phyloP scores from a whole-genome alignment of 2,888 invertebrate species.

The Diaprepes abbreviatus region DNA sequence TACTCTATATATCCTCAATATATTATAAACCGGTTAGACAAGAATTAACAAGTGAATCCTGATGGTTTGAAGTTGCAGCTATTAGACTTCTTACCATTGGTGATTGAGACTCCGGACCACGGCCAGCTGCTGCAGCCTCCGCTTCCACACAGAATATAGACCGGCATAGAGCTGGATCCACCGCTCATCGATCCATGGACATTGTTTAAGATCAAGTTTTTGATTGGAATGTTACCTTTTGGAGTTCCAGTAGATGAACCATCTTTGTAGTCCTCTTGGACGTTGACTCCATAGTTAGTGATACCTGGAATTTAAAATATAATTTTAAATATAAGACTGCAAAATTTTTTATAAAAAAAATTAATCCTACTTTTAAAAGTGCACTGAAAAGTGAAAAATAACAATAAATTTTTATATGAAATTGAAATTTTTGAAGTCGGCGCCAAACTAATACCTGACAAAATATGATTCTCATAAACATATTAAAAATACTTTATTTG shows the following conservation, averaged over 20 bases:
- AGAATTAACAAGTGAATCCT: slow-evolving; percentile 40
- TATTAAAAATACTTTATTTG: too few relatives aligned
- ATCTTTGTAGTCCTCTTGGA: slow-evolving; percentile 51
- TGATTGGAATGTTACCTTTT: slow-evolving; percentile 51
- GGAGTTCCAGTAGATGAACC: slow-evolving; percentile 47
- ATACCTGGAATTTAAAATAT: slow-evolving; percentile 47
- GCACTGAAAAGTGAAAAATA: too few relatives aligned
- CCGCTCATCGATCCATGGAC: slow-evolving; percentile 48
- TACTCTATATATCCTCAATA: too few relatives aligned
- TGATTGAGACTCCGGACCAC: slow-evolving; percentile 50
- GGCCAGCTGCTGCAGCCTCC: slow-evolving; percentile 47
- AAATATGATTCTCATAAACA: too few relatives aligned
- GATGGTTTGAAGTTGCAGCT: slow-evolving; percentile 48
- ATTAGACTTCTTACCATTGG: slow-evolving; percentile 40
- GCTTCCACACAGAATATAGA: slow-evolving; percentile 51
- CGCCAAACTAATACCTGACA: too few relatives aligned
- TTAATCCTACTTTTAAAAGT: too few relatives aligned
- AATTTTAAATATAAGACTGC: too few relatives aligned
- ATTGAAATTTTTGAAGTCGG: too few relatives aligned
- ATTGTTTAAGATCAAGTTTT: slow-evolving; percentile 34
- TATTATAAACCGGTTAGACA: too few relatives aligned
- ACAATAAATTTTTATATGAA: too few relatives aligned
- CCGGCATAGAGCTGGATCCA: slow-evolving; percentile 42
- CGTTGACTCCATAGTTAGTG: slow-evolving; percentile 50
- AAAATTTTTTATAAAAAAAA: too few relatives aligned